Percentiles rank a stretch among this genome's conserved stretches.
Conservation (phyloP, 2,888 invertebrate species). For the Linnaemya tessellans region DNA sequence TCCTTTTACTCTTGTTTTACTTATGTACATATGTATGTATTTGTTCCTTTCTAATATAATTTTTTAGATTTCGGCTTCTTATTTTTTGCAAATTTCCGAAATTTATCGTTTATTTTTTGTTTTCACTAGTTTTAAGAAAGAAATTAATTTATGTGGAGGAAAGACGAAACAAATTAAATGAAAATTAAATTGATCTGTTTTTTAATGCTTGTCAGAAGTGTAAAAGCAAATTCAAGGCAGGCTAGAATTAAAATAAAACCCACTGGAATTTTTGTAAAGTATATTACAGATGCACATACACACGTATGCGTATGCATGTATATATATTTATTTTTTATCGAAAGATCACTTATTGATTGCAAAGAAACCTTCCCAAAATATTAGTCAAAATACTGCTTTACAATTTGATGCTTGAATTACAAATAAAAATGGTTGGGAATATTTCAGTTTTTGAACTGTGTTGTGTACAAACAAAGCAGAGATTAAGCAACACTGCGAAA, state of each 20-base stretch:
- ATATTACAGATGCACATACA: neutral
- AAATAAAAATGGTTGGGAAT: no score
- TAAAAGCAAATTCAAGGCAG: slow-evolving; percentile 66
- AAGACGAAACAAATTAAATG: slow-evolving; percentile 72
- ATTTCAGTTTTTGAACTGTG: no score
- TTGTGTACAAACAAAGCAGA: no score
- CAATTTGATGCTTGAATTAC: slow-evolving; percentile 15
- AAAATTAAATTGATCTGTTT: slow-evolving; percentile 68
- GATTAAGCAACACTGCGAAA: no score
- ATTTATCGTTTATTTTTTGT: slow-evolving; percentile 60
- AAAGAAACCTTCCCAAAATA: no score
- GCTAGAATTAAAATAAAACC: slow-evolving; percentile 63
- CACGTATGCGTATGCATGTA: neutral
- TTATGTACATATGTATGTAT: slow-evolving; percentile 35
- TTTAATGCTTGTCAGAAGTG: slow-evolving; percentile 64
- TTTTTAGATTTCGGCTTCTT: slow-evolving; percentile 57
- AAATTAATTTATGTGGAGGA: slow-evolving; percentile 66
- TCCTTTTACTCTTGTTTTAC: slow-evolving; percentile 25
- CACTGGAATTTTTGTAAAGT: slow-evolving; percentile 22
- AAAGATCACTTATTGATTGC: slow-evolving; percentile 3
- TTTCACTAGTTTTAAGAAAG: slow-evolving; percentile 72
- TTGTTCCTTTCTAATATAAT: slow-evolving; percentile 29
- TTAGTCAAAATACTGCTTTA: neutral
- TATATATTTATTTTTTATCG: neutral
- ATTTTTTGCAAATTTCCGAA: slow-evolving; percentile 68